Conservation (phyloP, 2,113 vertebrate species). For the Eptatretus burgeri region DNA sequence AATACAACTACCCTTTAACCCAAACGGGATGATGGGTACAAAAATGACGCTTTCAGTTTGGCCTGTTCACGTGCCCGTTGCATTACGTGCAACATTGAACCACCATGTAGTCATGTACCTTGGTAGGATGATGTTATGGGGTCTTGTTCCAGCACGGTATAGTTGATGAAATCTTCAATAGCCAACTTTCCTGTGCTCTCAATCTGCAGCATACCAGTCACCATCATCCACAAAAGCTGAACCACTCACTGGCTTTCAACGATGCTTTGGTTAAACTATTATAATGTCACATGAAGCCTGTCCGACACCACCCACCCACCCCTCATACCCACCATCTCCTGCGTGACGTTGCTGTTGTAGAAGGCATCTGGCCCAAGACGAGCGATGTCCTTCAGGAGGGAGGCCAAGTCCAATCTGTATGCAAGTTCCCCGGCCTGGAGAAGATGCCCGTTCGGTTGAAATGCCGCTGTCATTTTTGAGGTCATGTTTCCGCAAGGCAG, state of each 20-base stretch:
- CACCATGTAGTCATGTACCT: too few relatives aligned
- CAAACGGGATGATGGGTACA: too few relatives aligned
- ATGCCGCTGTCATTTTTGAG: conserved; percentile 31
- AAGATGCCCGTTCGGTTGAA: conserved; percentile 30
- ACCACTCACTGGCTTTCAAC: not conserved
- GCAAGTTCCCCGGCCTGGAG: conserved; percentile 29
- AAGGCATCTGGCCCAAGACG: conserved; percentile 33
- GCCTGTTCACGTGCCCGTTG: too few relatives aligned
- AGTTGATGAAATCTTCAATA: conserved; percentile 62
- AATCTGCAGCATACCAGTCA: not conserved
- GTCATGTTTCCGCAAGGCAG: conserved; percentile 21
- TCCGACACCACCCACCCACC: too few relatives aligned
- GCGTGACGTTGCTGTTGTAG: conserved; percentile 48
- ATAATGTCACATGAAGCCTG: not conserved
- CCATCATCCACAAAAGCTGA: not conserved
- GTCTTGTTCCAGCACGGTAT: conserved; percentile 34
- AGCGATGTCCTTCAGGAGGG: conserved; percentile 33
- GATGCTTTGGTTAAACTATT: too few relatives aligned
- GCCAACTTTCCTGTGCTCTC: conserved; percentile 37
- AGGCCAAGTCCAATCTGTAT: conserved; percentile 37
- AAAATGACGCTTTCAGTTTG: too few relatives aligned
- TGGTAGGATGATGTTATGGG: conserved; percentile 44
- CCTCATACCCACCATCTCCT: conserved; percentile 26
- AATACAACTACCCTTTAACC: too few relatives aligned
- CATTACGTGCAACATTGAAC: too few relatives aligned